These are phyloP conservation scores for Cherax destructor DNA, from an alignment of 1,140 invertebrate species.

Conservation along the genomic window DNA sequence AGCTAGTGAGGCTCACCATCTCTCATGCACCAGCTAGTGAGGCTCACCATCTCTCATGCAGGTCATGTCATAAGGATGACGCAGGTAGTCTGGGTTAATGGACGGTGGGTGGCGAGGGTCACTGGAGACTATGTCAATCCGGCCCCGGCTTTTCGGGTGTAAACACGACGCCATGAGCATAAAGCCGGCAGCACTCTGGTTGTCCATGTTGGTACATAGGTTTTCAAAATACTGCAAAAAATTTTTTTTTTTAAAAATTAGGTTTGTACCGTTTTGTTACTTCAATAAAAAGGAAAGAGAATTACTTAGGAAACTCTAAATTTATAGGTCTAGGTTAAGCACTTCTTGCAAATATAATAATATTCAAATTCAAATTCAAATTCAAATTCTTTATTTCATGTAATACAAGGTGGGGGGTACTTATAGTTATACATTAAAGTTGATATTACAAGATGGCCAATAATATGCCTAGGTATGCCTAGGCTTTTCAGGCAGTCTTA, in stretches of 20 bases:
- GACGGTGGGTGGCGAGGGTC: conserved; percentile 79
- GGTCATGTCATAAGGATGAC: conserved; percentile 78
- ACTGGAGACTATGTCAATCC: conserved; percentile 79
- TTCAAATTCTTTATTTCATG: no score
- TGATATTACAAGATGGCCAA: no score
- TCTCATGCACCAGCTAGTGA: no score
- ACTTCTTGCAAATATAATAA: no score
- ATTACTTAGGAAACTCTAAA: no score
- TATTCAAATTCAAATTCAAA: no score
- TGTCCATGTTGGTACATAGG: conserved; percentile 81
- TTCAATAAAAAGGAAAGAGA: neutral
- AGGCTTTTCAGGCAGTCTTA: no score
- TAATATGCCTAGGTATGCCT: no score
- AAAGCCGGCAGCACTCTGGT: conserved; percentile 82
- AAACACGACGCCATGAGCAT: conserved; percentile 81
- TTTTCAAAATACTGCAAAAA: conserved; percentile 79
- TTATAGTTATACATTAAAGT: no score
- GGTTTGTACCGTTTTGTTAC: neutral
- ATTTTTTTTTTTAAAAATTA: neutral
- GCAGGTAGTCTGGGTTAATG: conserved; percentile 87
- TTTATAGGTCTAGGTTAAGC: no score
- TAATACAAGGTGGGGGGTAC: no score
- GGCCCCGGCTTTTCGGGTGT: conserved; percentile 83
- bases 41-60: conserved; percentile 80
- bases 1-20: no score